Percentiles rank a stretch among this genome's conserved stretches.
Evolutionary conservation across 1,140 invertebrate genomes (phyloP).

Genomic region (Trichonephila clavipes): DNA sequence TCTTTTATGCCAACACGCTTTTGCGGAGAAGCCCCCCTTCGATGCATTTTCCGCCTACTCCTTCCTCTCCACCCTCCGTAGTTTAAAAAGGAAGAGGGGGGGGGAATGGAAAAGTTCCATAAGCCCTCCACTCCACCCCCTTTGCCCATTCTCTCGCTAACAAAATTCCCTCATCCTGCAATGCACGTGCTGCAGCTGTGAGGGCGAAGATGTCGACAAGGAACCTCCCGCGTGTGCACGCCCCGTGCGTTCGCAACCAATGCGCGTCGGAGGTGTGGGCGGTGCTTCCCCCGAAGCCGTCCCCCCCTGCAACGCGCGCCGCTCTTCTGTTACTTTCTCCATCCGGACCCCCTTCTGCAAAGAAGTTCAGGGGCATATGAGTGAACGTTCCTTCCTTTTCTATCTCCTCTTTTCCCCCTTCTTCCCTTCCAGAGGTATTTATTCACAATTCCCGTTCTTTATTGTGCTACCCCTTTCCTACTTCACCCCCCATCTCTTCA

Average conservation of each 20-base stretch:
- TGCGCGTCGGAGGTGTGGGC: conserved; percentile 42
- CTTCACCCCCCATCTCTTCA: background rate
- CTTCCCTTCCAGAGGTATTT: conserved; percentile 27
- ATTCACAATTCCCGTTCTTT: conserved; percentile 56
- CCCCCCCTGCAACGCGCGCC: conserved; percentile 30
- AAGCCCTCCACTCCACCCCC: conserved; percentile 37
- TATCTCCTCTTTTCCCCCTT: background rate
- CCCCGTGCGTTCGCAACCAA: conserved; percentile 14
- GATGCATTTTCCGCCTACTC: conserved; percentile 4
- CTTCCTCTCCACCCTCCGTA: background rate
- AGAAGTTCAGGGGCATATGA: background rate
- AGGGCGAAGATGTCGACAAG: conserved; percentile 21
- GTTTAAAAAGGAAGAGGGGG: conserved; percentile 55
- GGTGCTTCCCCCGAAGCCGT: conserved; percentile 24
- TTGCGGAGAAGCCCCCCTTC: background rate
- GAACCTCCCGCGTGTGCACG: conserved; percentile 22
- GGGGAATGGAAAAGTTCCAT: conserved; percentile 63
- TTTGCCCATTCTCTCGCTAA: conserved; percentile 1
- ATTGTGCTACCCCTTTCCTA: background rate
- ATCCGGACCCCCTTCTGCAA: conserved; percentile 1
- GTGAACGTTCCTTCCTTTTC: conserved; percentile 1
- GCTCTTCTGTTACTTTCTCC: conserved; percentile 67
- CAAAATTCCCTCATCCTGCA: conserved; percentile 39
- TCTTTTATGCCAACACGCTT: conserved; percentile 39
- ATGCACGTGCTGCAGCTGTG: conserved; percentile 38